phyloP scores from a whole-genome alignment of 2,888 invertebrate species.

The Drosophila mimica region DNA sequence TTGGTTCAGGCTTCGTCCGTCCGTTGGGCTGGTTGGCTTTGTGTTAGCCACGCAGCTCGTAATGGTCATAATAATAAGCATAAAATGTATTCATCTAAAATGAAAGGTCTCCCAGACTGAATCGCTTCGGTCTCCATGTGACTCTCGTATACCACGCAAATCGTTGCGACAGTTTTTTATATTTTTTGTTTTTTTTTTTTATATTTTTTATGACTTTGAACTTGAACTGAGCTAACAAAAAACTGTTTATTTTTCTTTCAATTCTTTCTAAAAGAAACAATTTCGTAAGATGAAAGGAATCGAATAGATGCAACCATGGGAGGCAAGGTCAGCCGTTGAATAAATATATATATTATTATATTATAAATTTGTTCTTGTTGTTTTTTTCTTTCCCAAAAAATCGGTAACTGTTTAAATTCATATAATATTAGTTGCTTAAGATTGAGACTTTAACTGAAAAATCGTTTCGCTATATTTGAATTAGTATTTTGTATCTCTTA shows the following conservation, averaged over 20 bases:
- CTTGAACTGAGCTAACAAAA: conserved; percentile 62
- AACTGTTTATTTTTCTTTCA: not conserved
- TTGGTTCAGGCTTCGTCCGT: conserved; percentile 40
- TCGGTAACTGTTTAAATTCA: too few species aligned
- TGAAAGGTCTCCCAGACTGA: conserved; percentile 68
- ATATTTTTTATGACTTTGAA: conserved; percentile 74
- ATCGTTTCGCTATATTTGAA: not conserved
- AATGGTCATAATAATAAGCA: conserved; percentile 60
- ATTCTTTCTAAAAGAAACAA: conserved; percentile 58
- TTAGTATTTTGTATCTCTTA: not conserved
- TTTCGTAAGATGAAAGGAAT: conserved; percentile 54
- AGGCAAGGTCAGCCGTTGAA: conserved; percentile 16
- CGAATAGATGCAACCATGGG: not conserved
- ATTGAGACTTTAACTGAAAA: not conserved
- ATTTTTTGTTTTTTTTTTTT: conserved; percentile 11
- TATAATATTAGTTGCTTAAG: not conserved
- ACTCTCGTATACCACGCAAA: conserved; percentile 18
- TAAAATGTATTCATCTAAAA: conserved; percentile 69
- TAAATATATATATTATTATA: not conserved
- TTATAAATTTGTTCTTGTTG: not conserved
- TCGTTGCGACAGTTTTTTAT: conserved; percentile 60
- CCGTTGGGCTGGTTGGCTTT: conserved; percentile 23
- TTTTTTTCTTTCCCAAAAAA: not conserved
- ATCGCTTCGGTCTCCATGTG: conserved; percentile 30
- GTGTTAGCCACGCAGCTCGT: conserved; percentile 25